These are phyloP conservation scores for Amiota mariae DNA, from an alignment of 2,888 invertebrate genomes.

Conservation along the genomic window DNA sequence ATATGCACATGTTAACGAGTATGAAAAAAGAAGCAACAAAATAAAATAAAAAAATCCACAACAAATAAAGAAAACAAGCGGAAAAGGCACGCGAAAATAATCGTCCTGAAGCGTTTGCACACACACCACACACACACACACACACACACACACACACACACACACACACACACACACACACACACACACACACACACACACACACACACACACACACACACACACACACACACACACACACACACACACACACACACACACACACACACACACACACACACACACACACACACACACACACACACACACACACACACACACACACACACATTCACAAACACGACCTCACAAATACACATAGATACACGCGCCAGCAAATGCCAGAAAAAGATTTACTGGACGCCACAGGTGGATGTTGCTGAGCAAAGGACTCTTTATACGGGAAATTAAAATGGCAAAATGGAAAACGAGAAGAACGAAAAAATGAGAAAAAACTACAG, in stretches of 20 bases:
- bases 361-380: neutral
- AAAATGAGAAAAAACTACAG: neutral
- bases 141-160: constrained; percentile 7
- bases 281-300: neutral
- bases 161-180: neutral
- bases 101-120: constrained; percentile 14
- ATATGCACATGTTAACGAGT: constrained; percentile 27
- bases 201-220: neutral
- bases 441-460: constrained; percentile 18
- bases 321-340: neutral
- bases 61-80: constrained; percentile 34
- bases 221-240: no score
- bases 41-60: constrained; percentile 25
- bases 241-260: no score
- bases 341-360: neutral
- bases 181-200: neutral
- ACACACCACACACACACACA: neutral
- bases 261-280: no score
- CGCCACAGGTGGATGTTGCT: constrained; percentile 57
- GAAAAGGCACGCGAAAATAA: constrained; percentile 13
- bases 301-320: neutral
- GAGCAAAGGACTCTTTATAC: neutral
- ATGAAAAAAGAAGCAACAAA: constrained; percentile 24
- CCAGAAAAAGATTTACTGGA: constrained; percentile 26
- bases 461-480: neutral